Conservation (phyloP, 2,113 vertebrate genomes). For the Cyphotilapia sp. region DNA sequence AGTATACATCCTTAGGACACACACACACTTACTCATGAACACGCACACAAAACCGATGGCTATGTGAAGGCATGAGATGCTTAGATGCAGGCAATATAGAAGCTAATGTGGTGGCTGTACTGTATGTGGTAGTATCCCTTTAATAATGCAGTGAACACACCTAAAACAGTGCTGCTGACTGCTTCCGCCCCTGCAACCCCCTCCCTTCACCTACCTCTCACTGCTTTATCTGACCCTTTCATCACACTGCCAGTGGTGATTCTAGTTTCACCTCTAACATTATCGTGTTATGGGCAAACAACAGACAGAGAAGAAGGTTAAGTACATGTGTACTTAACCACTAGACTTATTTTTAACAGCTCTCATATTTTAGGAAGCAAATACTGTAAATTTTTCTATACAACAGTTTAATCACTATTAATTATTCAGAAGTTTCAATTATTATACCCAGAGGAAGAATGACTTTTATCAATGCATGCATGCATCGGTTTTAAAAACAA, state of each 20-base stretch:
- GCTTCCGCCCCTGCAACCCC: not conserved
- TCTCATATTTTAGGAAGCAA: not conserved
- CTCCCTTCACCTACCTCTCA: not conserved
- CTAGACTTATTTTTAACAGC: not conserved
- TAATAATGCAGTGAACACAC: constrained; percentile 39
- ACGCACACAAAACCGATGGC: not conserved
- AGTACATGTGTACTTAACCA: not conserved
- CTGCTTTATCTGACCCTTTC: not conserved
- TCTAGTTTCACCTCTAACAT: not conserved
- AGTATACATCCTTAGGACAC: not conserved
- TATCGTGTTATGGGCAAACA: not conserved
- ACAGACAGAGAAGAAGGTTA: not conserved
- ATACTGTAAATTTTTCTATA: constrained; percentile 13
- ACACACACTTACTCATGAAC: not conserved
- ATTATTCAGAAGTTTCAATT: constrained; percentile 26
- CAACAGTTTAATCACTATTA: constrained; percentile 16
- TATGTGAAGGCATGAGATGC: not conserved
- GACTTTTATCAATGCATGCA: not conserved
- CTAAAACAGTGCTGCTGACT: not conserved
- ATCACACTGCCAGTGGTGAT: not conserved
- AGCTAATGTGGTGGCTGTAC: not conserved
- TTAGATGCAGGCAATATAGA: not conserved
- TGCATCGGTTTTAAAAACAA: not conserved
- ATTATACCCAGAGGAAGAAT: constrained; percentile 12
- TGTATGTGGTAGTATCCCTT: not conserved